phyloP scores from a whole-genome alignment of 2,888 invertebrate species.

The Orchesella flavescens region DNA sequence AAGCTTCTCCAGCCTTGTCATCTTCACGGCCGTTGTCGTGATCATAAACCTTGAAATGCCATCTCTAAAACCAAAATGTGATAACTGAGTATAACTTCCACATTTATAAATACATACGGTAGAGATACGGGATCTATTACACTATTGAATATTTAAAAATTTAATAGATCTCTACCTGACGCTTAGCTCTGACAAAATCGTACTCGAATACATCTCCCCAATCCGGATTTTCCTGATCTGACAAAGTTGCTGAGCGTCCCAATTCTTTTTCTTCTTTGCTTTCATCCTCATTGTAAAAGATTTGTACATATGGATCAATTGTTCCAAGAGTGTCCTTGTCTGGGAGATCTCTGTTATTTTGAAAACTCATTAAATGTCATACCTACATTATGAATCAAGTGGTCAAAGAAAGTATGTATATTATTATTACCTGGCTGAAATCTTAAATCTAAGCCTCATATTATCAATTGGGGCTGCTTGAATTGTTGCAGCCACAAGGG shows the following conservation, averaged over 20 bases:
- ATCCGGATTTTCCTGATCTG: slow-evolving; percentile 65
- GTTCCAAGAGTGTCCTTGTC: slow-evolving; percentile 70
- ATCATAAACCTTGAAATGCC: slow-evolving; percentile 68
- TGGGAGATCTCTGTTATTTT: slow-evolving; percentile 57
- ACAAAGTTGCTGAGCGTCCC: slow-evolving; percentile 65
- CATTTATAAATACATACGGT: too few relatives aligned
- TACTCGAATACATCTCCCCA: slow-evolving; percentile 71
- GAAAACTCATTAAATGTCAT: neutral
- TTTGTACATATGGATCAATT: slow-evolving; percentile 65
- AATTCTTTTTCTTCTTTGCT: slow-evolving; percentile 65
- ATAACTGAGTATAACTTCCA: too few relatives aligned
- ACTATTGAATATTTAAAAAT: too few relatives aligned
- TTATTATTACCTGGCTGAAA: slow-evolving; percentile 67
- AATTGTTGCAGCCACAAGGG: slow-evolving; percentile 36
- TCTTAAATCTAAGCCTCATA: slow-evolving; percentile 66
- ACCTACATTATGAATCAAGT: slow-evolving; percentile 4
- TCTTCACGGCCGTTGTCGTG: slow-evolving; percentile 70
- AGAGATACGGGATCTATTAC: too few relatives aligned
- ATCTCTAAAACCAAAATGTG: slow-evolving; percentile 58
- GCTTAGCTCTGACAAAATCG: slow-evolving; percentile 67
- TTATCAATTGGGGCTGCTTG: slow-evolving; percentile 65
- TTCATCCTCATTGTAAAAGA: slow-evolving; percentile 66
- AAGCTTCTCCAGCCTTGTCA: slow-evolving; percentile 67
- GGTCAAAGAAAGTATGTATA: slow-evolving; percentile 3
- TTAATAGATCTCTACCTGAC: too few relatives aligned